These are phyloP conservation scores for Lasioglossum calceatum DNA, from an alignment of 2,888 invertebrate genomes.

Conservation along the genomic window DNA sequence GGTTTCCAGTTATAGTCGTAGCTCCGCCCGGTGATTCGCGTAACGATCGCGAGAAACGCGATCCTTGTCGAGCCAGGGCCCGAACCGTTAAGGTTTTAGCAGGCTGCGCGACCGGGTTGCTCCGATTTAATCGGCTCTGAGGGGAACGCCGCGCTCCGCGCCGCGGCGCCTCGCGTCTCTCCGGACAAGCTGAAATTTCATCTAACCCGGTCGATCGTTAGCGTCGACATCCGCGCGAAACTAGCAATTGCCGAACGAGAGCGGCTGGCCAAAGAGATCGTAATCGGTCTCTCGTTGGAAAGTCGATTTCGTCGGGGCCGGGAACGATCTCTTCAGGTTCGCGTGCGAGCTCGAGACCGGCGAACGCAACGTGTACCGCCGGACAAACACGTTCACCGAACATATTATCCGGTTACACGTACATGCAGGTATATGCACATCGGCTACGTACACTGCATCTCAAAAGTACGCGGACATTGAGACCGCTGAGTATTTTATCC, in stretches of 20 bases:
- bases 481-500: background rate
- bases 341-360: constrained; percentile 15
- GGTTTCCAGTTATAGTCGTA: background rate
- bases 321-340: constrained; percentile 13
- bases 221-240: background rate
- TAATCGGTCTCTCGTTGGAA: background rate
- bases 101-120: background rate
- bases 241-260: constrained; percentile 3
- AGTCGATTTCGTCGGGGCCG: constrained; percentile 17
- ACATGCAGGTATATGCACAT: constrained; percentile 13
- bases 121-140: background rate
- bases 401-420: constrained; percentile 66
- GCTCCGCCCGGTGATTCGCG: background rate
- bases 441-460: constrained; percentile 36
- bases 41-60: constrained; percentile 8
- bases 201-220: constrained; percentile 11
- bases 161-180: constrained; percentile 4
- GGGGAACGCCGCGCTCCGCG: background rate
- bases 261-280: background rate
- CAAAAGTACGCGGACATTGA: background rate
- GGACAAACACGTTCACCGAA: constrained; percentile 62
- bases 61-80: constrained; percentile 1
- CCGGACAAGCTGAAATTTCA: constrained; percentile 2
- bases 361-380: constrained; percentile 41
- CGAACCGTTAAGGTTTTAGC: constrained; percentile 30